These are phyloP conservation scores for Cataglyphis albicans DNA, from an alignment of 2,888 invertebrate species.

Conservation along the genomic window DNA sequence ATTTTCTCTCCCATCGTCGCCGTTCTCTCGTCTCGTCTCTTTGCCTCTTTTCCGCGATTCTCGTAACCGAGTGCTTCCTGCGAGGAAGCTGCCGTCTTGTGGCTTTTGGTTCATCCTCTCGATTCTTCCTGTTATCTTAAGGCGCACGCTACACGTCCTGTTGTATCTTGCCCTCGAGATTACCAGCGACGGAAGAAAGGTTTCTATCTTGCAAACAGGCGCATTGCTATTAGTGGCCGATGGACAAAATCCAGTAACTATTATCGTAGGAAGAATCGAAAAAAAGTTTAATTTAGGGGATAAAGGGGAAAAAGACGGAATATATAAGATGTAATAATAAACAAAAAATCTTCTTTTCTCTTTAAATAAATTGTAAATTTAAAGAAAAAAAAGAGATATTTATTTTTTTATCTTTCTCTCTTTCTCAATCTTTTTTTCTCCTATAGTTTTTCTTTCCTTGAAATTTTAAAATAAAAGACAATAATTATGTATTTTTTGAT, in stretches of 20 bases:
- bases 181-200: conserved; percentile 41
- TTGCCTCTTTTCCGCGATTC: conserved; percentile 74
- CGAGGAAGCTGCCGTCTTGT: conserved; percentile 68
- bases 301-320: not conserved
- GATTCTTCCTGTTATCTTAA: conserved; percentile 52
- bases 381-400: not conserved
- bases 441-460: not conserved
- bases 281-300: not conserved
- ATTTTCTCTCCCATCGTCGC: conserved; percentile 48
- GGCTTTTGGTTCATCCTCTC: conserved; percentile 35
- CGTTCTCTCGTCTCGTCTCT: conserved; percentile 54
- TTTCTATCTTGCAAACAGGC: conserved; percentile 5
- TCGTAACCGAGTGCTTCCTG: conserved; percentile 79
- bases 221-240: conserved; percentile 17
- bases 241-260: conserved; percentile 8
- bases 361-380: conserved; percentile 13
- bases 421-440: not conserved
- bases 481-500: conserved; percentile 1
- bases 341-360: not conserved
- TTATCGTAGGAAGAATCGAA: conserved; percentile 5
- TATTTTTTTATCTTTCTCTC: not conserved
- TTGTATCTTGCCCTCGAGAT: conserved; percentile 37
- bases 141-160: conserved; percentile 40
- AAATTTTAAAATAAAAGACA: not conserved
- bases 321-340: not conserved